A percentile compares a stretch with the other conserved stretches of the same genome.
Evolutionary conservation across 2,797 vertebrate species (phyloP).

Genomic region (Poecilia wingei): DNA sequence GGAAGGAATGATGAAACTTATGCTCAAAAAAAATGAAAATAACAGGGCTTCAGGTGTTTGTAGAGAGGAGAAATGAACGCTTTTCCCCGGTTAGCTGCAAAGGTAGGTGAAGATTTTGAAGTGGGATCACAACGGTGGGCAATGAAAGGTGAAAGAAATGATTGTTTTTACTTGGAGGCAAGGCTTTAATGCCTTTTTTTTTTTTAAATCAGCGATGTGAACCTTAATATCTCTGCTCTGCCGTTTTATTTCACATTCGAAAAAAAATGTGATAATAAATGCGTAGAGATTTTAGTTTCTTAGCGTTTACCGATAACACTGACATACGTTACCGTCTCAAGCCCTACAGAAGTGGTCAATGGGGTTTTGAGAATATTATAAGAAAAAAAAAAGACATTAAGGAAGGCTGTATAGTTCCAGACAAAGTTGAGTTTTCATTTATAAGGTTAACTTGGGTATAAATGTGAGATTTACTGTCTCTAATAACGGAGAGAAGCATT

Average conservation of each 20-base stretch:
- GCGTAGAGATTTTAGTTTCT: background rate
- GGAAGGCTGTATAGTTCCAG: background rate
- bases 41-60: background rate
- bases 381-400: background rate
- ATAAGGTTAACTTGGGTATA: background rate
- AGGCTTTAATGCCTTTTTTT: background rate
- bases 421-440: background rate
- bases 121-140: background rate
- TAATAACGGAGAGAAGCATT: background rate
- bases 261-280: background rate
- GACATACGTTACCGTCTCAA: background rate
- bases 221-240: background rate
- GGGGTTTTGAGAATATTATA: background rate
- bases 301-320: background rate
- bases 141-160: background rate
- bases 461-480: background rate
- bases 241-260: background rate
- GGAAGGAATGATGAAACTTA: constrained; percentile 8
- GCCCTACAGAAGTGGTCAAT: background rate
- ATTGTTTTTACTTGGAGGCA: background rate
- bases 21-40: background rate
- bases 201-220: background rate
- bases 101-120: background rate
- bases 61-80: background rate
- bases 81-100: background rate